Evolutionary conservation across 2,113 vertebrate species (phyloP).

Genomic region (Oryzias woworae): DNA sequence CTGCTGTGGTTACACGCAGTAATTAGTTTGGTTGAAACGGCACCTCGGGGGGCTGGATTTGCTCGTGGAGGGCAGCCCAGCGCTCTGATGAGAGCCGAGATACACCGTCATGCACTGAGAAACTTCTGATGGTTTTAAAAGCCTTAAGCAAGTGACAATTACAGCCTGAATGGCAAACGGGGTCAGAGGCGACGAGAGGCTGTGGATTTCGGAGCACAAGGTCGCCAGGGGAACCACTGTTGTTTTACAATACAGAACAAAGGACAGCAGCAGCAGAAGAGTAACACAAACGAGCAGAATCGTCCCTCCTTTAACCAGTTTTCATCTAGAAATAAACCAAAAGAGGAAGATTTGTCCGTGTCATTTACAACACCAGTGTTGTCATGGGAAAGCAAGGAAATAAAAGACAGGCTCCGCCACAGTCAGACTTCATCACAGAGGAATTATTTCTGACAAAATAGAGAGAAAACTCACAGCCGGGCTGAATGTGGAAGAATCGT

Average conservation of each 20-base stretch:
- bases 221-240: constrained; percentile 44
- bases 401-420: too few species aligned
- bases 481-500: too few species aligned
- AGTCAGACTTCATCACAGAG: too few species aligned
- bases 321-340: background rate
- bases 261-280: constrained; percentile 15
- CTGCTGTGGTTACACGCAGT: constrained; percentile 62
- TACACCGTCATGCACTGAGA: constrained; percentile 60
- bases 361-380: too few species aligned
- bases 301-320: background rate
- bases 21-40: constrained; percentile 71
- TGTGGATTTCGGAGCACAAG: constrained; percentile 46
- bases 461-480: too few species aligned
- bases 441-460: too few species aligned
- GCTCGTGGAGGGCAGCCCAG: constrained; percentile 63
- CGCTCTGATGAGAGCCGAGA: constrained; percentile 69
- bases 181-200: constrained; percentile 60
- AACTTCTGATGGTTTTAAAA: constrained; percentile 67
- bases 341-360: too few species aligned
- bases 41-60: constrained; percentile 67
- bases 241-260: constrained; percentile 37
- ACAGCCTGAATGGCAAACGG: constrained; percentile 65
- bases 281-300: background rate
- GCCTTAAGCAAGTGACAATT: constrained; percentile 68
- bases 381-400: too few species aligned